phyloP scores from a whole-genome alignment of 2,113 vertebrate genomes.

The Suncus etruscus region DNA sequence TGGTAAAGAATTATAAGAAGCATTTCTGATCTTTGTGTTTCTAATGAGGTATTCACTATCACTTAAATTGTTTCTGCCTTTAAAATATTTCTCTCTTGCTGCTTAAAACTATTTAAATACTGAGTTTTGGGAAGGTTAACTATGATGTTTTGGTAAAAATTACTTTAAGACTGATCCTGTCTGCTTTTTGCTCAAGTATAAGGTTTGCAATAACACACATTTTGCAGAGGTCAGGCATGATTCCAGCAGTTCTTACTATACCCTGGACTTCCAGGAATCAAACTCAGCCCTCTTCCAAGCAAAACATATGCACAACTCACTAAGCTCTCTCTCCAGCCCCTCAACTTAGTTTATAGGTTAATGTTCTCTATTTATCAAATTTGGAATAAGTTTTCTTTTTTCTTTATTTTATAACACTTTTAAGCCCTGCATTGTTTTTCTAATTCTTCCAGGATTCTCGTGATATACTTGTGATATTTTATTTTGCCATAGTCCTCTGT shows the following conservation, averaged over 20 bases:
- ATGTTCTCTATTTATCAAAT: not conserved
- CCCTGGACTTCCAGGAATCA: no score
- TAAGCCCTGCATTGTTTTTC: not conserved
- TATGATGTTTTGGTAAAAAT: not conserved
- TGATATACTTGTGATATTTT: not conserved
- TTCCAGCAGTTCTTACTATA: no score
- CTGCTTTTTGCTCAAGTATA: constrained; percentile 7
- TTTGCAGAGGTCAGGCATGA: no score
- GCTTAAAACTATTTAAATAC: not conserved
- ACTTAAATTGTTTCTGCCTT: not conserved
- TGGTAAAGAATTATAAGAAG: not conserved
- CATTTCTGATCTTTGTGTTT: not conserved
- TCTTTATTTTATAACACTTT: constrained; percentile 8
- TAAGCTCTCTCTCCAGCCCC: no score
- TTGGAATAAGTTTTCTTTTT: not conserved
- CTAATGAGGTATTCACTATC: not conserved
- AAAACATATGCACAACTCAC: no score
- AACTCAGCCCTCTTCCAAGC: no score
- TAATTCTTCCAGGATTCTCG: not conserved
- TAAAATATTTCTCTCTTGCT: not conserved
- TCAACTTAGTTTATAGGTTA: not conserved
- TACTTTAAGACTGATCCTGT: not conserved
- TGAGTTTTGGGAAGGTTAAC: constrained; percentile 3
- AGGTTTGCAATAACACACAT: no score
- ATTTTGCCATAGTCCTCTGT: not conserved